These are phyloP conservation scores for Phoxinus phoxinus DNA, from an alignment of 2,113 vertebrate species.

Conservation along the genomic window DNA sequence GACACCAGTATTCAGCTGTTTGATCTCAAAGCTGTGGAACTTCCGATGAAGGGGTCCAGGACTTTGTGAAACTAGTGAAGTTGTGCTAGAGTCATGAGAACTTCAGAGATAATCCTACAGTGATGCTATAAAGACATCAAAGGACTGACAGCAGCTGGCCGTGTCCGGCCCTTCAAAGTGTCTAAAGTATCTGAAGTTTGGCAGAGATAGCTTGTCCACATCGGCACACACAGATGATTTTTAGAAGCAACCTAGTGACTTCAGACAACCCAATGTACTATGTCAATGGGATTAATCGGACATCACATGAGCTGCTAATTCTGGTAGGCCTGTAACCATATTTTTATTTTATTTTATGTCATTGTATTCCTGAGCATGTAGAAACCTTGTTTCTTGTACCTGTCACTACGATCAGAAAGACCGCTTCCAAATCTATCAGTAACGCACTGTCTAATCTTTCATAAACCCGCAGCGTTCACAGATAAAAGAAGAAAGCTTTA, in stretches of 20 bases:
- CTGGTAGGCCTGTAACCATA: background rate
- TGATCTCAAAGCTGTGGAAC: constrained; percentile 16
- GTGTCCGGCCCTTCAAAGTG: background rate
- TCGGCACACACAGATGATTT: background rate
- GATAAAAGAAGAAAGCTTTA: constrained; percentile 3
- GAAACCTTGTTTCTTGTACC: background rate
- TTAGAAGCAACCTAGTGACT: background rate
- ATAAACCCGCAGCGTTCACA: background rate
- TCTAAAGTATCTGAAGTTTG: background rate
- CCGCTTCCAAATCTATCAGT: background rate
- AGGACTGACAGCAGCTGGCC: constrained; percentile 5
- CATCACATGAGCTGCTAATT: background rate
- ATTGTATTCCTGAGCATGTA: background rate
- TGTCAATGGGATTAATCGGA: background rate
- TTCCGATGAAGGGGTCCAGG: background rate
- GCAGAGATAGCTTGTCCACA: background rate
- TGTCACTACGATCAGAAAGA: background rate
- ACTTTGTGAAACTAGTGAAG: constrained; percentile 2
- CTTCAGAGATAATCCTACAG: background rate
- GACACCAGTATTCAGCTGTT: background rate
- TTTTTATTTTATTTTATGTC: background rate
- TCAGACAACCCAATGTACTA: background rate
- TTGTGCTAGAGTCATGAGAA: background rate
- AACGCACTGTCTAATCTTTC: background rate
- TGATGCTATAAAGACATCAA: constrained; percentile 10